Base-by-base conservation (phyloP, 2,888 invertebrate species). In the Idaea straminata region DNA sequence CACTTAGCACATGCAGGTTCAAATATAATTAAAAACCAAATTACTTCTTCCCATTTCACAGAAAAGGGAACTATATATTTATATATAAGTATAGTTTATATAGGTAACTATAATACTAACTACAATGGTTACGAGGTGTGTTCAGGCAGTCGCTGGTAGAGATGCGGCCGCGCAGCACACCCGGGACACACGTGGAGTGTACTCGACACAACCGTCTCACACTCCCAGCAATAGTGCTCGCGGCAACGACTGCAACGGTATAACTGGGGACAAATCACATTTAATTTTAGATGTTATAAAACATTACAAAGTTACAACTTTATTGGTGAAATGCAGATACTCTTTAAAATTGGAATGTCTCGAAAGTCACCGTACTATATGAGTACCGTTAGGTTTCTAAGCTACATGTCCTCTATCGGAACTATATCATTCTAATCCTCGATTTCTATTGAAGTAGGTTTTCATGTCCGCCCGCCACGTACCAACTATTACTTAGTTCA, bases 111-210 rank as follows among this genome's bases (percentile, higher is more conserved):
- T 58, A 15, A 15, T 25, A 58, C 6, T 7, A 58, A 6, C 5
- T 58, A 58, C 13, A 13, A 58, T n/a, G 15, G n/a, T 58, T 15
- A 16, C 16, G 58, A 15, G 57, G 57, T 57, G 15, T 58, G 16
- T 58, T 58, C 85, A 0, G 91, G 91, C 72, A 92, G 81, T 1
- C 91, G 82, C 74, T 91, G 92, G 81, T 91, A 92, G 66, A 91
- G 85, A 59, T 86, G 86, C 5, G 92, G 92, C 0, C 90, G 95
- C 3, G 96, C 95, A n/a, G 98, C 96, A 91, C 99, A 99, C 60
- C 98, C 99, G 15, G 99, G 99, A 86, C 99, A 99, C 58, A 97
- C 97, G 87, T 99, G 99, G 64, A 99, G 92, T 0, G 97, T 96
- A 76, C 98, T 97, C 74, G 99, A 98, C 58, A 99, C 96, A 83